Evolutionary conservation across 1,140 invertebrate genomes (phyloP).

Genomic region (Tetramorium parvispinum): DNA sequence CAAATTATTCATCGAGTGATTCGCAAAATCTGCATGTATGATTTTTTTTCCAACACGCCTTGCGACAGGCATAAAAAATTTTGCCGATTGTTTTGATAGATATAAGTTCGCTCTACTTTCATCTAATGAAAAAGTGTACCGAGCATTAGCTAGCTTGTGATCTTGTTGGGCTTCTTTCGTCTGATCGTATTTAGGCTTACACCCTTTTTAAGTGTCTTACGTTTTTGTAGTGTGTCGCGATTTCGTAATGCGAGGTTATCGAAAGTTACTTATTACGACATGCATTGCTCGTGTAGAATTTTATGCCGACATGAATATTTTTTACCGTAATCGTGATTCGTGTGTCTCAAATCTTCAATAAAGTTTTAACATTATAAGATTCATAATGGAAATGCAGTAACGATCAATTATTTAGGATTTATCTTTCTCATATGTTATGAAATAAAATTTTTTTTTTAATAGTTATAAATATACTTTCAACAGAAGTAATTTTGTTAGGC

Average conservation of each 20-base stretch:
- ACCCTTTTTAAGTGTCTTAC: neutral
- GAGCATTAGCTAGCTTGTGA: neutral
- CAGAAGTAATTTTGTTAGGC: neutral
- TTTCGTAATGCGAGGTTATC: neutral
- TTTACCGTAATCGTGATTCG: neutral
- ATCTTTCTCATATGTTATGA: neutral
- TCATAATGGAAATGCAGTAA: neutral
- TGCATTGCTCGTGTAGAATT: neutral
- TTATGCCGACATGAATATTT: neutral
- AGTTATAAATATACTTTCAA: neutral
- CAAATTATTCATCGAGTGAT: conserved; percentile 28
- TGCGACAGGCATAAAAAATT: neutral
- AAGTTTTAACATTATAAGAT: neutral
- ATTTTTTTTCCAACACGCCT: neutral
- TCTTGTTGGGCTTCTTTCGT: neutral
- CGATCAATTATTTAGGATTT: neutral
- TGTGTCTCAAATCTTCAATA: neutral
- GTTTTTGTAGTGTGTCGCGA: neutral
- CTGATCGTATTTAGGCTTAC: neutral
- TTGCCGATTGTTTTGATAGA: neutral
- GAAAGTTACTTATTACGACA: neutral
- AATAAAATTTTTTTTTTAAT: neutral
- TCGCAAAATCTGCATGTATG: neutral
- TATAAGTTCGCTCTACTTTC: neutral
- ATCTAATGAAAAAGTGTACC: neutral